Percentiles rank a stretch among this genome's conserved stretches.
Conservation (phyloP, 2,113 vertebrate species). For the Platichthys flesus region DNA sequence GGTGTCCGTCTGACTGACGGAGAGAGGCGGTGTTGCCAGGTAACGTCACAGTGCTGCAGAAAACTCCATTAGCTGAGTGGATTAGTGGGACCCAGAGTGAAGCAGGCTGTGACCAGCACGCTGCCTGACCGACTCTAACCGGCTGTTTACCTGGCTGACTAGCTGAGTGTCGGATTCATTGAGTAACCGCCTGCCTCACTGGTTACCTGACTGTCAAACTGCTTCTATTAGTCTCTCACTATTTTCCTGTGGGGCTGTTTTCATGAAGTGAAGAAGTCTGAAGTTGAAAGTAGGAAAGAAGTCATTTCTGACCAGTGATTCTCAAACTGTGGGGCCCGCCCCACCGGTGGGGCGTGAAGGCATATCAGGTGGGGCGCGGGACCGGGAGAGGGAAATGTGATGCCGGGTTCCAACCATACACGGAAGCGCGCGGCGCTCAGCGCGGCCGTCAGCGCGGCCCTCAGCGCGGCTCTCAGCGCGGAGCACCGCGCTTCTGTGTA, state of each 20-base stretch:
- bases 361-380: too few species aligned
- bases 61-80: conserved; percentile 74
- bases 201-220: conserved; percentile 10
- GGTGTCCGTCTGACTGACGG: conserved; percentile 31
- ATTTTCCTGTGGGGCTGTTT: not conserved
- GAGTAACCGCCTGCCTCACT: conserved; percentile 1
- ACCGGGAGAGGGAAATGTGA: too few species aligned
- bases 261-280: not conserved
- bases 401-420: too few species aligned
- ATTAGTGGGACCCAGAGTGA: conserved; percentile 63
- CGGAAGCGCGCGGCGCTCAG: too few species aligned
- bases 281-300: too few species aligned
- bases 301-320: too few species aligned
- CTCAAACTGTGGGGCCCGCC: too few species aligned
- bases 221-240: conserved; percentile 1
- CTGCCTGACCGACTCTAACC: conserved; percentile 41
- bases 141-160: conserved; percentile 42
- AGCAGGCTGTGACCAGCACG: conserved; percentile 37
- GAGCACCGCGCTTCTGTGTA: too few species aligned
- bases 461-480: too few species aligned
- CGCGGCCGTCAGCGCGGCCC: too few species aligned
- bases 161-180: conserved; percentile 31
- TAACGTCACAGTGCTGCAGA: conserved; percentile 49
- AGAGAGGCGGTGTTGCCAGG: conserved; percentile 55
- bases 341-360: too few species aligned